Conservation (phyloP, 1,140 invertebrate genomes). For the Phymorhynchus buccinoides region DNA sequence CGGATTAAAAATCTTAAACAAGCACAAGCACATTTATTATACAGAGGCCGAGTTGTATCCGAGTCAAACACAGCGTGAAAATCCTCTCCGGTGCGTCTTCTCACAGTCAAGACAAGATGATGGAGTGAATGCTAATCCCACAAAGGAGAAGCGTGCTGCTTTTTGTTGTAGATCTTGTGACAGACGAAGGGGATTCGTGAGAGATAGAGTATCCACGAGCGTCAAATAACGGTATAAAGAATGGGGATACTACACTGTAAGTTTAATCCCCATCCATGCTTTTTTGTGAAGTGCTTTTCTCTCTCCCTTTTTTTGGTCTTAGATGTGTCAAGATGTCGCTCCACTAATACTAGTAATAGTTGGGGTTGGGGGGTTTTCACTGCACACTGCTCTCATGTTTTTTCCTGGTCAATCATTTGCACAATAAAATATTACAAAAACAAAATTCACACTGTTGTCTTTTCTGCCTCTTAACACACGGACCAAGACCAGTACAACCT, state of each 20-base stretch:
- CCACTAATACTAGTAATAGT: no score
- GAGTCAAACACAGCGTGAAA: no score
- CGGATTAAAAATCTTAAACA: no score
- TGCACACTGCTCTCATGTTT: neutral
- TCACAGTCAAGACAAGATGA: neutral
- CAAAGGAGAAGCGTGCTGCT: neutral
- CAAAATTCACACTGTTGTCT: neutral
- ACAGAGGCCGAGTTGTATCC: no score
- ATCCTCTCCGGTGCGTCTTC: neutral
- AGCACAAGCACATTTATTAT: no score
- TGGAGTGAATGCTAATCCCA: neutral
- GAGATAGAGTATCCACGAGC: neutral
- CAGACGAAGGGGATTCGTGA: neutral
- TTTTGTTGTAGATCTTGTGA: neutral
- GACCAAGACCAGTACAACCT: neutral
- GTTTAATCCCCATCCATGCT: neutral
- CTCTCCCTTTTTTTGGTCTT: neutral
- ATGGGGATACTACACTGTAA: neutral
- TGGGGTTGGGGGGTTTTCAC: neutral
- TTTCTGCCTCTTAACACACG: neutral
- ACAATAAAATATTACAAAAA: neutral
- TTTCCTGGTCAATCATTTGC: no score
- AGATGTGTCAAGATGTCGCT: neutral
- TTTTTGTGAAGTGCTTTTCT: neutral
- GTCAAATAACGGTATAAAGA: neutral